Conservation (phyloP, 2,113 vertebrate genomes). For the Channa argus region DNA sequence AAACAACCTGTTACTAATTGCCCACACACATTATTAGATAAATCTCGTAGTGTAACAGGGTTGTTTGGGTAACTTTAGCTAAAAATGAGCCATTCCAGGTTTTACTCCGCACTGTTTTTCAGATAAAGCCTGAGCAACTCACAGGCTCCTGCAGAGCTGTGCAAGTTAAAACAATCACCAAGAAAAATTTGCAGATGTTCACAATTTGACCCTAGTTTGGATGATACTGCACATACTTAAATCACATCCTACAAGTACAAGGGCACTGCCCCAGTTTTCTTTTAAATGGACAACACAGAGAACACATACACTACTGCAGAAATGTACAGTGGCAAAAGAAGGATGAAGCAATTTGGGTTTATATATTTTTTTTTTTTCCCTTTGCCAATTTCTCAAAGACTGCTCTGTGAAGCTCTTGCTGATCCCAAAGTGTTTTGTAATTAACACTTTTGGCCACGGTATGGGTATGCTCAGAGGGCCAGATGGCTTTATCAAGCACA, state of each 20-base stretch:
- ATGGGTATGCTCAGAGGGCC: constrained; percentile 9
- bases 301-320: constrained; percentile 49
- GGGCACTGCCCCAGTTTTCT: constrained; percentile 58
- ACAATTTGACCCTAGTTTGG: constrained; percentile 45
- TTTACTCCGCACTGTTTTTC: constrained; percentile 4
- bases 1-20: not conserved
- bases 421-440: constrained; percentile 29
- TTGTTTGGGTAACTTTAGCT: not conserved
- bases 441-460: constrained; percentile 32
- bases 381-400: constrained; percentile 15
- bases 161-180: constrained; percentile 34
- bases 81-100: not conserved
- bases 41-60: not conserved
- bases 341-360: constrained; percentile 10
- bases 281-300: constrained; percentile 61
- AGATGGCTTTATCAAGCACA: constrained; percentile 44
- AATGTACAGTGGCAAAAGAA: constrained; percentile 37
- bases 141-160: constrained; percentile 23
- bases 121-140: not conserved
- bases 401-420: constrained; percentile 7
- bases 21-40: not conserved
- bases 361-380: not conserved
- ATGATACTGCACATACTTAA: constrained; percentile 47
- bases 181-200: constrained; percentile 24
- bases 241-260: constrained; percentile 49